phyloP scores from a whole-genome alignment of 1,140 invertebrate species.

The Helicoverpa zea region DNA sequence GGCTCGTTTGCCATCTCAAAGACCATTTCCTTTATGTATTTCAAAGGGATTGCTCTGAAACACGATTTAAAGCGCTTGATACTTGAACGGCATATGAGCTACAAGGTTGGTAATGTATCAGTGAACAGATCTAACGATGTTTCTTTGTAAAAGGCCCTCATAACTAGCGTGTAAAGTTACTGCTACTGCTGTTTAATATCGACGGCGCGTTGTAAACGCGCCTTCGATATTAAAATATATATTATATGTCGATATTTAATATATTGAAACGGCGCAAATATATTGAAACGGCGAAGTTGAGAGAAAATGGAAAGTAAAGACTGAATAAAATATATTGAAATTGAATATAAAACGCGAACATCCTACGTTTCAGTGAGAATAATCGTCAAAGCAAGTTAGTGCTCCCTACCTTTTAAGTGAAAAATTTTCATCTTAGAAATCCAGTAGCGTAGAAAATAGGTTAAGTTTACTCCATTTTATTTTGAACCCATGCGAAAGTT shows the following conservation, averaged over 20 bases:
- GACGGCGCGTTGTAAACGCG: conserved; percentile 1
- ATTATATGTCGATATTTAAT: too few species aligned
- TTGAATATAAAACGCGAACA: conserved; percentile 1
- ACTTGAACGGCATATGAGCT: conserved; percentile 14
- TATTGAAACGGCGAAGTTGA: background rate
- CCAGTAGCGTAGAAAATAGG: too few species aligned
- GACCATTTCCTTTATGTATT: conserved; percentile 16
- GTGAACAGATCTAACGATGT: conserved; percentile 9
- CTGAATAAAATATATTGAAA: background rate
- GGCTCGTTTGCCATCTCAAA: background rate
- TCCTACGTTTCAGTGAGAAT: background rate
- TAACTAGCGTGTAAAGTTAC: background rate
- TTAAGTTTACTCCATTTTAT: too few species aligned
- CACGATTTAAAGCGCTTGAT: conserved; percentile 23
- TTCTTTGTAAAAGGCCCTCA: background rate
- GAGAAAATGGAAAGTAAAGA: conserved; percentile 5
- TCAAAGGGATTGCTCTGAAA: conserved; percentile 14
- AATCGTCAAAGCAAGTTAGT: too few species aligned
- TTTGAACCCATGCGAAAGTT: too few species aligned
- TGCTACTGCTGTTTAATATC: conserved; percentile 23
- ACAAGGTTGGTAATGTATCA: conserved; percentile 16
- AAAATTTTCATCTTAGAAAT: too few species aligned
- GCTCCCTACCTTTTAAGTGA: too few species aligned
- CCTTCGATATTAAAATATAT: too few species aligned
- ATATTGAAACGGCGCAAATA: too few species aligned